phyloP scores from a whole-genome alignment of 2,888 invertebrate genomes.

The Philereme vetulata region DNA sequence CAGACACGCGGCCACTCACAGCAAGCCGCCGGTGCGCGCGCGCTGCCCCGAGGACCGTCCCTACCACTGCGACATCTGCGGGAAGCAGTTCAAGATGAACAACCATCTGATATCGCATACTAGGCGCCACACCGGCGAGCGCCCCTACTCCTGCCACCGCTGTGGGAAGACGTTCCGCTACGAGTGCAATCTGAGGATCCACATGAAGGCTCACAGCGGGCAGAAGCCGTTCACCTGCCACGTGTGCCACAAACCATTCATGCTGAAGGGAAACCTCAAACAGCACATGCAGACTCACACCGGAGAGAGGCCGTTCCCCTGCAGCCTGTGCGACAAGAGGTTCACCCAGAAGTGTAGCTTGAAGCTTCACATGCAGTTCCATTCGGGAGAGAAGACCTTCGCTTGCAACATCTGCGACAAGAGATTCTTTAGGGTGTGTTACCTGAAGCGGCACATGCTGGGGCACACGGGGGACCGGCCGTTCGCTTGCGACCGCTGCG shows the following conservation, averaged over 20 bases:
- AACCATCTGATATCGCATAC: no score
- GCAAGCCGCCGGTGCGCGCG: no score
- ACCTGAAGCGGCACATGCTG: not conserved
- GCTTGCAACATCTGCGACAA: not conserved
- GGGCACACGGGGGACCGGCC: not conserved
- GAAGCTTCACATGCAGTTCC: not conserved
- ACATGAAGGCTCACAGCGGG: conserved; percentile 1
- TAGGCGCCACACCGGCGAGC: not conserved
- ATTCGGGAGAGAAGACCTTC: not conserved
- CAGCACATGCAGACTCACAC: not conserved
- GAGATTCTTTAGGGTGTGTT: not conserved
- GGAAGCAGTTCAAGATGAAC: no score
- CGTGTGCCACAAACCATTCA: not conserved
- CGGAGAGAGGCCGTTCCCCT: not conserved
- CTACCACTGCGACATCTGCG: no score
- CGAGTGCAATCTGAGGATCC: not conserved
- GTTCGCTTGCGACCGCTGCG: not conserved
- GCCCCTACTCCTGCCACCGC: not conserved
- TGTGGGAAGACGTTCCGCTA: not conserved
- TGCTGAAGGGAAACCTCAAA: not conserved
- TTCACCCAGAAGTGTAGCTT: not conserved
- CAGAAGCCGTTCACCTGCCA: not conserved
- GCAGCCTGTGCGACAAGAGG: not conserved
- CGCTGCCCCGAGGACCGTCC: no score
- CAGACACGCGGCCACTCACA: no score